Evolutionary conservation across 1,140 invertebrate genomes (phyloP).

Genomic region (Lethrus apterus): DNA sequence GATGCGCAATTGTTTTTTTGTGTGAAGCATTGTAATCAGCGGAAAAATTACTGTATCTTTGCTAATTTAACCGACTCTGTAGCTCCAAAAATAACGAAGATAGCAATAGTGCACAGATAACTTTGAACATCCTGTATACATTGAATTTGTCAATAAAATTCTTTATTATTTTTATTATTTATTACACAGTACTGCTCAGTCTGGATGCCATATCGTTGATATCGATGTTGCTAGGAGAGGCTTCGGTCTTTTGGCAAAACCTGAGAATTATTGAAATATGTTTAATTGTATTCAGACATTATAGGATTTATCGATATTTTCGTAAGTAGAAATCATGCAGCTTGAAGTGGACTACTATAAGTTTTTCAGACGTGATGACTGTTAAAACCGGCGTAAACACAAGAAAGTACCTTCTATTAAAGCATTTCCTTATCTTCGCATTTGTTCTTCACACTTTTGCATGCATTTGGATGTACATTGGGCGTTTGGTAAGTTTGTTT

Average conservation of each 20-base stretch:
- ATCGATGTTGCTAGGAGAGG: neutral
- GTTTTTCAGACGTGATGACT: no score
- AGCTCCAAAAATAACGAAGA: no score
- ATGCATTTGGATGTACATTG: neutral
- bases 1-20: no score
- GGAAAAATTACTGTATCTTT: no score
- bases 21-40: no score
- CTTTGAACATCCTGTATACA: no score
- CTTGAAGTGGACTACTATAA: no score
- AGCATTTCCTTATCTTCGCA: neutral
- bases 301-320: neutral
- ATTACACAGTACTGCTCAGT: neutral
- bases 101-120: no score
- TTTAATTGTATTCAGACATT: neutral
- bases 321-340: no score
- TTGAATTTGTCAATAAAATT: no score
- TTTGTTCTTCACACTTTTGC: constrained; percentile 1
- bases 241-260: neutral
- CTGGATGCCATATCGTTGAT: neutral
- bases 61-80: no score
- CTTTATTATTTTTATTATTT: no score
- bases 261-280: neutral
- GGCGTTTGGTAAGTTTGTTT: neutral
- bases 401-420: neutral
- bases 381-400: neutral